Evolutionary conservation across 2,797 vertebrate genomes (phyloP), one percentile per base, ranked within the genome.

Genomic region (Peromyscus nudipes): DNA sequence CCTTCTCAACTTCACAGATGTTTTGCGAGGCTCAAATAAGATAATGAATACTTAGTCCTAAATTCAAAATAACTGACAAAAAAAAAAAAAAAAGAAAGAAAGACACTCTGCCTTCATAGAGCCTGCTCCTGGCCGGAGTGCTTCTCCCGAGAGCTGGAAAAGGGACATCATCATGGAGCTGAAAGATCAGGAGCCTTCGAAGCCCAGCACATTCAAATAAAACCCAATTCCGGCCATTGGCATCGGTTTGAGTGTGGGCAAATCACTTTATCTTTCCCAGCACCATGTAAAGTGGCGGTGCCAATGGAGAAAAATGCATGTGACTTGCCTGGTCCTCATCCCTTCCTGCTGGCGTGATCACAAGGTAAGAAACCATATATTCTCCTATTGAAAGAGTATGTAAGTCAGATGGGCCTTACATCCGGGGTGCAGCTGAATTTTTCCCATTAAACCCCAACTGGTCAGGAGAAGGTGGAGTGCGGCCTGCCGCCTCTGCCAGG

Each of bases 1-100:
- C 76, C 62, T 96, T 96, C 87, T 79, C 62, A 86, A 80, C 31
- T 69, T 89, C 84, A 86, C 29, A 86, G 94, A 93, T 17, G 19
- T 94, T 94, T 95, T 13, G 1, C 40, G 67, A 86, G 79, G 9
- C 52, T 89, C 80, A 75, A 95, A 60, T 92, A 95, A 55, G 37
- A 95, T 79, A 84, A 92, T 84, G 43, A 94, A 64, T 92, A 93
- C 49, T 95, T 94, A 95, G 71, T 75, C 9, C 62, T 92, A 77
- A 88, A 83, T 73, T 95, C 65, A 92, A 88, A 94, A 88, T 92
- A 57, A 80, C 69, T 57, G 52, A 55, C 57, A n/a, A 79, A 62
- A 25, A 60, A 60, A 40, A 67, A 31, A 62, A 60, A 57, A 62
- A 25, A 60, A 60, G 34, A 67, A 31, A 62, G 52, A 57, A 31